Base-by-base conservation (phyloP, 2,797 vertebrate species). In the Australoheros facetus region DNA sequence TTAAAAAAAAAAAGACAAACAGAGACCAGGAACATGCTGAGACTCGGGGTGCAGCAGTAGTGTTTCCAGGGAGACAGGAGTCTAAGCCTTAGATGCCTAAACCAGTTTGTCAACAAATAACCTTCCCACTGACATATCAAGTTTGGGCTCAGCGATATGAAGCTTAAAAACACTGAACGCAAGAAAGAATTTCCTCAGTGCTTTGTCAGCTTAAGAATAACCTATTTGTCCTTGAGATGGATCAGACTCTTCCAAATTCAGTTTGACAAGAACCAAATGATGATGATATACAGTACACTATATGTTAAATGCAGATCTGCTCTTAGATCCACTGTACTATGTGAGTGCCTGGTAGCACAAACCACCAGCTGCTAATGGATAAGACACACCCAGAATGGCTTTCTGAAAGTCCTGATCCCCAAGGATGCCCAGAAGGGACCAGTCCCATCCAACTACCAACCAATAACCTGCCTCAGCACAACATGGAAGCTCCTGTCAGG, bases 1-100 rank as follows among this genome's bases (percentile, higher is more conserved):
- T 69, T 30, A 48, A 13, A 13, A 42, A 42, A 45, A 45, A 28
- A 45, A n/a, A 37, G 16, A 16, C 23, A 51, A 30, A 69, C 17
- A 0, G 16, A 69, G 26, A 32, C 17, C 19, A 30, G 0, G 11
- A n/a, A 30, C 11, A 32, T 14, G 6, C 45, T 0, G 26, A 26
- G 45, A 51, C 11, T 1, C 26, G 17, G 48, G 45, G 42, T 51
- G 64, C 64, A 69, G 64, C 45, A 32, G 64, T 17, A 51, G 64
- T 32, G 26, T 69, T 69, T 53, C 45, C 64, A 69, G 11, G 45
- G 42, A 51, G 45, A 69, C 16, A 48, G 14, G 12, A 66, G 62
- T 66, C 39, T 28, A 66, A 66, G 62, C 39, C 45, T n/a, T 53
- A 9, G 64, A 5, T 69, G 45, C 64, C 45, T 32, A 30, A 53